Conservation (phyloP, 2,797 vertebrate genomes). For the Rousettus madagascariensis region DNA sequence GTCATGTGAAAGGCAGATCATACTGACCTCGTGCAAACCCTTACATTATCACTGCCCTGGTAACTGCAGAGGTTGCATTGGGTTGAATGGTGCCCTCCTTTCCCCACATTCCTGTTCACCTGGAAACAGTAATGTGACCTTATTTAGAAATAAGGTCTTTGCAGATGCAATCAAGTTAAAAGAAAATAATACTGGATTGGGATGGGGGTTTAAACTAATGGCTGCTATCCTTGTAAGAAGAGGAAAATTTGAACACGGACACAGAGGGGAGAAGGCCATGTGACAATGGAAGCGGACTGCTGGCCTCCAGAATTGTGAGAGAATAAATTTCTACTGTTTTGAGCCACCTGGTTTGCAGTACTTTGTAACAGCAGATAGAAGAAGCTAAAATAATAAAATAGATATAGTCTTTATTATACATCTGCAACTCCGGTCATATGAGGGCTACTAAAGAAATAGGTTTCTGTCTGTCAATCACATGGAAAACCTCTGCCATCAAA, state of each 20-base stretch:
- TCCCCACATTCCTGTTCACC: background rate
- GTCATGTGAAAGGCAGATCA: background rate
- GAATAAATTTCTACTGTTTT: background rate
- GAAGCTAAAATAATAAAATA: background rate
- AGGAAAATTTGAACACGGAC: background rate
- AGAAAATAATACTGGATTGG: background rate
- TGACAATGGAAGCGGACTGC: background rate
- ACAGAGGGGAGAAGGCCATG: background rate
- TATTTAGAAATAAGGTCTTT: background rate
- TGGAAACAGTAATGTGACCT: background rate
- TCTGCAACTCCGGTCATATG: background rate
- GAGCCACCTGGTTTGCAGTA: background rate
- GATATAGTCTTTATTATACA: background rate
- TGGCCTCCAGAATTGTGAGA: background rate
- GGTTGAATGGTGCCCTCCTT: background rate
- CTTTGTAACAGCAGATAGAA: background rate
- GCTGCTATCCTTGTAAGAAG: background rate
- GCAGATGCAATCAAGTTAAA: background rate
- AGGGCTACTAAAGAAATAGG: background rate
- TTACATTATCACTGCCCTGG: background rate
- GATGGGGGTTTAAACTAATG: background rate
- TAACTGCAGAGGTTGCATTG: background rate
- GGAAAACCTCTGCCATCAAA: background rate
- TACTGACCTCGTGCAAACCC: background rate
- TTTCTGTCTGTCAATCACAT: background rate